Evolutionary conservation across 1,140 invertebrate species (phyloP).

Genomic region (Dendroctonus valens): DNA sequence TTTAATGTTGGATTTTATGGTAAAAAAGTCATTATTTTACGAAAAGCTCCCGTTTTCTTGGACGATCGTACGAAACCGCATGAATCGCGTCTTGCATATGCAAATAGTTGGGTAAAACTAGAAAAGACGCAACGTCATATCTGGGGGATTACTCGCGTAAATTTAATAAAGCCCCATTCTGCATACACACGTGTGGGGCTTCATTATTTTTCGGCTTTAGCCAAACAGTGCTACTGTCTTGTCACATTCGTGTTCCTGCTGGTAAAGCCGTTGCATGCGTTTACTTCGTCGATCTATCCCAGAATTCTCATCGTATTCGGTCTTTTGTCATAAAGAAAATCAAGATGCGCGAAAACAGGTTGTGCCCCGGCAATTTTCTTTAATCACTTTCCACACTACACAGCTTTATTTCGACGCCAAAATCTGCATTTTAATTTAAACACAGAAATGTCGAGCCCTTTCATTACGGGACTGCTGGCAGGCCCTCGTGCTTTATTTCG

Average conservation of each 20-base stretch:
- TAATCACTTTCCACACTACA: constrained; percentile 29
- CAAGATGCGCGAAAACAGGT: constrained; percentile 9
- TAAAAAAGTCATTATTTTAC: too few species aligned
- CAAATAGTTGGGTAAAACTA: constrained; percentile 7
- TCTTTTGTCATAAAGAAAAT: constrained; percentile 6
- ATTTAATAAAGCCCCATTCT: constrained; percentile 24
- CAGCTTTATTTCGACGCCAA: constrained; percentile 23
- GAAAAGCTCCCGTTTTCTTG: neutral
- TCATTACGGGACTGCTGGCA: constrained; percentile 7
- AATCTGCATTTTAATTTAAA: constrained; percentile 33
- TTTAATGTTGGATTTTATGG: too few species aligned
- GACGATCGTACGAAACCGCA: neutral
- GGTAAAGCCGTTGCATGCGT: neutral
- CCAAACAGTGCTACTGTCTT: neutral
- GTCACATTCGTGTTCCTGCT: too few species aligned
- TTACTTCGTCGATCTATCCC: neutral
- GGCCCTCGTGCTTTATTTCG: constrained; percentile 16
- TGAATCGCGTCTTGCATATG: constrained; percentile 2
- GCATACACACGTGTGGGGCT: constrained; percentile 10
- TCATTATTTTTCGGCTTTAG: constrained; percentile 20
- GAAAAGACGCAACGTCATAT: constrained; percentile 11
- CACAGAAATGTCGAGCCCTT: constrained; percentile 17
- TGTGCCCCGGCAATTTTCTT: constrained; percentile 19
- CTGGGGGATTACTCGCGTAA: constrained; percentile 16
- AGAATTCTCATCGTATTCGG: neutral